Conservation (phyloP, 30 jellyfish, hydroid and myxozoan genomes). For the Cassiopea andromeda region DNA sequence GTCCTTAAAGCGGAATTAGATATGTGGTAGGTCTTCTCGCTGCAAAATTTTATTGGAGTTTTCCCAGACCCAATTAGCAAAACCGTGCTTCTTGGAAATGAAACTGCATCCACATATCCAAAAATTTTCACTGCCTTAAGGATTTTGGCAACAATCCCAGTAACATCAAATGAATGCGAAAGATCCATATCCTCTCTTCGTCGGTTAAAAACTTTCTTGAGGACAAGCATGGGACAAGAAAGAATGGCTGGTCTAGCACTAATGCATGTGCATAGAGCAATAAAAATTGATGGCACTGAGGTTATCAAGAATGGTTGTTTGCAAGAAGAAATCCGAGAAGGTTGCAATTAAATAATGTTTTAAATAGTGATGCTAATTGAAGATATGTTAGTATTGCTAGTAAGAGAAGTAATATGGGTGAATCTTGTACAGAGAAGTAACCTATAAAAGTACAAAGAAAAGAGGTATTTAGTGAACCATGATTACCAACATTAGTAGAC, state of each 20-base stretch:
- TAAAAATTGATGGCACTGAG: not conserved
- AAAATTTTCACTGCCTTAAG: not conserved
- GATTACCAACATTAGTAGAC: no score
- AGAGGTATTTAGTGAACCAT: no score
- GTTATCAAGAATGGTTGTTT: not conserved
- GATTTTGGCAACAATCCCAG: constrained; percentile 24
- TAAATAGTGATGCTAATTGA: not conserved
- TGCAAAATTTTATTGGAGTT: not conserved
- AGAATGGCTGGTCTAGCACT: constrained; percentile 7
- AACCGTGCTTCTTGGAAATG: not conserved
- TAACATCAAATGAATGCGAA: not conserved
- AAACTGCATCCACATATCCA: not conserved
- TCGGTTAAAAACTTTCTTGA: not conserved
- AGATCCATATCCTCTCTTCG: constrained; percentile 8
- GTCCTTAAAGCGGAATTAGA: not conserved
- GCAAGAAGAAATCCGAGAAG: not conserved
- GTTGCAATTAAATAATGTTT: not conserved
- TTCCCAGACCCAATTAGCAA: not conserved
- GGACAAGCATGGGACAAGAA: constrained; percentile 4
- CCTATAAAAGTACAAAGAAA: no score
- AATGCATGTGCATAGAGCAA: constrained; percentile 7
- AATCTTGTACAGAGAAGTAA: not conserved
- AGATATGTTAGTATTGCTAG: not conserved
- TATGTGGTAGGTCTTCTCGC: not conserved
- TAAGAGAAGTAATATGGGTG: not conserved